phyloP scores from a whole-genome alignment of 1,140 invertebrate species.

The Maconellicoccus hirsutus region DNA sequence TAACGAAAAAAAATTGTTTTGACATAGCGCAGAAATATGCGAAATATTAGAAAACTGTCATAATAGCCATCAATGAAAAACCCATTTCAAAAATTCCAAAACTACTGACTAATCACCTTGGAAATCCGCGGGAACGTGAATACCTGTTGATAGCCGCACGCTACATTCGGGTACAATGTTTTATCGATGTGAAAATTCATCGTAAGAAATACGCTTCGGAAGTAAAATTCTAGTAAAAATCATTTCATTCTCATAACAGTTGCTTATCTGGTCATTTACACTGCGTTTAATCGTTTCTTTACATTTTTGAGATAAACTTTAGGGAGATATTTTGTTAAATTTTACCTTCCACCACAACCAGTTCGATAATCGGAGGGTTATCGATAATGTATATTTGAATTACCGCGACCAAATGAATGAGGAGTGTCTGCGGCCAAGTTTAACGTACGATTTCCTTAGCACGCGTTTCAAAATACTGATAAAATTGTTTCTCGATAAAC shows the following conservation, averaged over 20 bases:
- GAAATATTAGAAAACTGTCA: no score
- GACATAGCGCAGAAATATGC: no score
- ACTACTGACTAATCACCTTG: no score
- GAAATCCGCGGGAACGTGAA: no score
- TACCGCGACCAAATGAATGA: neutral
- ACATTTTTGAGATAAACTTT: neutral
- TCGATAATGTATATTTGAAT: no score
- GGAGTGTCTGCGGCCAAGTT: neutral
- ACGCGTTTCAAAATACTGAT: neutral
- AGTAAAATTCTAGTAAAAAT: neutral
- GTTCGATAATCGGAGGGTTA: no score
- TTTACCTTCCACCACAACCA: no score
- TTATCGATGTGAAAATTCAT: neutral
- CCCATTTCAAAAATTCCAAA: no score
- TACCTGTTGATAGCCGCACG: neutral
- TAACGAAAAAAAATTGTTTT: no score
- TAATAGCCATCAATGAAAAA: no score
- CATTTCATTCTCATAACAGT: neutral
- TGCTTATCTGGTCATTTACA: slow-evolving; percentile 1
- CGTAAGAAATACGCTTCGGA: neutral
- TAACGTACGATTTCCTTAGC: neutral
- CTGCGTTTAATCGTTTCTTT: neutral
- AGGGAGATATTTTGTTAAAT: neutral
- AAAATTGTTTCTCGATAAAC: neutral
- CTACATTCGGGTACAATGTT: neutral